These are phyloP conservation scores for Meriones unguiculatus DNA, from an alignment of 2,113 vertebrate species.

Conservation along the genomic window DNA sequence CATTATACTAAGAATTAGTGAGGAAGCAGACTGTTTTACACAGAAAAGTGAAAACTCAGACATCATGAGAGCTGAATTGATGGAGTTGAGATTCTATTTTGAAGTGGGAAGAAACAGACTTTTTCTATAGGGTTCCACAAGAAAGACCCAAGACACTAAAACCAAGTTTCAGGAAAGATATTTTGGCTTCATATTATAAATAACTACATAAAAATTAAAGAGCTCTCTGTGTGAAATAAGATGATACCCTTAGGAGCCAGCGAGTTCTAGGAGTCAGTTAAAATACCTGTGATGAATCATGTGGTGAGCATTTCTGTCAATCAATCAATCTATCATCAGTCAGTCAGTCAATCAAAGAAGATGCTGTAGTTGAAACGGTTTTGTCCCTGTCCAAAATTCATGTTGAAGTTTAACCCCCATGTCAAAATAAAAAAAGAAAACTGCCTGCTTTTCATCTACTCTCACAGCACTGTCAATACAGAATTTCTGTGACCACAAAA, in stretches of 20 bases:
- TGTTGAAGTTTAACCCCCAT: not conserved
- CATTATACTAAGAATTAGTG: constrained; percentile 42
- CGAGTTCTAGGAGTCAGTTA: not conserved
- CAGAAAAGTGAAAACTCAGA: constrained; percentile 4
- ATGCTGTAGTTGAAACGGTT: not conserved
- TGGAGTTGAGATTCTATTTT: not conserved
- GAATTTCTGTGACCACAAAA: not conserved
- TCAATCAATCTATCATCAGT: not conserved
- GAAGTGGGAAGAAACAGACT: not conserved
- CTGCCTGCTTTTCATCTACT: no score
- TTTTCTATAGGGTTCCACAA: not conserved
- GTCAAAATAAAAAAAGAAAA: not conserved
- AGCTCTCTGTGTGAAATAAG: not conserved
- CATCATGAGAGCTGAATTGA: not conserved
- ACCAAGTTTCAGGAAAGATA: constrained; percentile 20
- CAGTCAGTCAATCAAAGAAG: not conserved
- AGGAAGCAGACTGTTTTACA: not conserved
- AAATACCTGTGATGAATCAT: not conserved
- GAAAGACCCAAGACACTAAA: not conserved
- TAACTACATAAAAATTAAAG: constrained; percentile 37
- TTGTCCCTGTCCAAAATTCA: not conserved
- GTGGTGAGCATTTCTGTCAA: constrained; percentile 7
- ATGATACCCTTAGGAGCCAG: not conserved
- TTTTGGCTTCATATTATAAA: constrained; percentile 49
- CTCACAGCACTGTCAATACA: not conserved